A percentile compares a stretch with the other conserved stretches of the same genome.
These are phyloP conservation scores for Carcina quercana DNA, from an alignment of 2,888 invertebrate genomes.

Conservation along the genomic window DNA sequence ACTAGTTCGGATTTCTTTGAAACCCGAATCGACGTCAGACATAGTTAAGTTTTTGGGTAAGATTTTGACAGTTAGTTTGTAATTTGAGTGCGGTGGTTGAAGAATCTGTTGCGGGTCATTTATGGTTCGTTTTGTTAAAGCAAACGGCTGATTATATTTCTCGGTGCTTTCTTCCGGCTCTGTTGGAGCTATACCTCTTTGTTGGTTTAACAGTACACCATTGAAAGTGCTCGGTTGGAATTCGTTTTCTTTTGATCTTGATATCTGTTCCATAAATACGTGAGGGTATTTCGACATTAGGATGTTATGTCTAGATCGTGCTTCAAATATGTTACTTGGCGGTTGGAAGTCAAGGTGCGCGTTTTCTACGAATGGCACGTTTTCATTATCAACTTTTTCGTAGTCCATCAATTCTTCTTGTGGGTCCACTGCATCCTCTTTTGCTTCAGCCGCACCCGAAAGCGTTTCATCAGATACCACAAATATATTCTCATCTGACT, in stretches of 20 bases:
- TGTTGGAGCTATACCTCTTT: no score
- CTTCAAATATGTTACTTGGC: conserved; percentile 25
- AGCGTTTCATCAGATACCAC: conserved; percentile 45
- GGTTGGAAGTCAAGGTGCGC: conserved; percentile 20
- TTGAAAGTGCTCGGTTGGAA: background rate
- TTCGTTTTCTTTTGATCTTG: conserved; percentile 33
- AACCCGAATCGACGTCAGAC: conserved; percentile 31
- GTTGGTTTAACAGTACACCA: no score
- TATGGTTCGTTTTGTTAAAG: no score
- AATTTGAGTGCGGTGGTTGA: no score
- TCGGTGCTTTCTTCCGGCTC: no score
- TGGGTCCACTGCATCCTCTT: background rate
- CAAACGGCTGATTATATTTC: no score
- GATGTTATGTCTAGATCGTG: conserved; percentile 31
- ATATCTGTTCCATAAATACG: conserved; percentile 43
- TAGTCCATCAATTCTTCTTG: conserved; percentile 16
- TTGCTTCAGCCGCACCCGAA: conserved; percentile 10
- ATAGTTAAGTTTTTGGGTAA: conserved; percentile 42
- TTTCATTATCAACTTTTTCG: conserved; percentile 18
- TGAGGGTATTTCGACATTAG: conserved; percentile 59
- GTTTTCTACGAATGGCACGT: conserved; percentile 25
- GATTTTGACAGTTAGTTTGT: conserved; percentile 54
- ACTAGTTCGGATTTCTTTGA: conserved; percentile 55
- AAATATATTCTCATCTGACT: conserved; percentile 43
- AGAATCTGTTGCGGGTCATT: no score